Percentiles rank a stretch among this genome's conserved stretches.
Conservation (phyloP, 2,113 vertebrate species). For the Herpetotheres cachinnans region DNA sequence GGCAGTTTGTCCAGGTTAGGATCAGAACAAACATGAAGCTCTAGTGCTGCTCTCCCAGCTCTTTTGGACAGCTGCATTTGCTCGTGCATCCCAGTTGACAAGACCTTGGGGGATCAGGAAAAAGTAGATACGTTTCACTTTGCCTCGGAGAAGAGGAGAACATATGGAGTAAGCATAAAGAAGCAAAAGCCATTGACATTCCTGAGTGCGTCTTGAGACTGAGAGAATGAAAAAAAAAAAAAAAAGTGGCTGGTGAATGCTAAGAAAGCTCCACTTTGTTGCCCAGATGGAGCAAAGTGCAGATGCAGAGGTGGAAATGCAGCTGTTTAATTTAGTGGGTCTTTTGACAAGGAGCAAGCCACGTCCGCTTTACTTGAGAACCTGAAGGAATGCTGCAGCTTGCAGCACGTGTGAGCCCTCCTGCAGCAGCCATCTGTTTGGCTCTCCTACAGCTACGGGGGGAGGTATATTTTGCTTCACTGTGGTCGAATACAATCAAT, state of each 20-base stretch:
- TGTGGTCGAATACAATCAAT: background rate
- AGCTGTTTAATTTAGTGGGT: background rate
- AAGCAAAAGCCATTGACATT: slow-evolving; percentile 42
- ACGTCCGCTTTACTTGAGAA: background rate
- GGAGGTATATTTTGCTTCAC: background rate
- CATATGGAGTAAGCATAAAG: slow-evolving; percentile 12
- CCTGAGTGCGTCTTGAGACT: background rate
- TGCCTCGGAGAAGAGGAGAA: background rate
- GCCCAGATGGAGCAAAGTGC: slow-evolving; percentile 1
- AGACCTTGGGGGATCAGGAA: background rate
- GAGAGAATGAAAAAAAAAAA: background rate
- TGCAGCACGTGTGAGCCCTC: slow-evolving; percentile 8
- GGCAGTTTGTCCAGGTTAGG: background rate
- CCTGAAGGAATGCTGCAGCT: background rate
- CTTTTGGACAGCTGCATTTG: background rate
- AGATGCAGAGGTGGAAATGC: slow-evolving; percentile 46
- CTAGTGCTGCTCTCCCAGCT: background rate
- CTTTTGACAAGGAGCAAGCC: background rate
- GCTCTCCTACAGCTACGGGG: background rate
- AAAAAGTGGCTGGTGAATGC: background rate
- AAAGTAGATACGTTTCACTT: background rate
- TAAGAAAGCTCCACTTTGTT: slow-evolving; percentile 39
- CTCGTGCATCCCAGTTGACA: background rate
- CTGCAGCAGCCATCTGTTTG: slow-evolving; percentile 39
- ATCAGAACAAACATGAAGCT: background rate